Percentiles rank a stretch among this genome's conserved stretches.
These are phyloP conservation scores for Anaspis maculata DNA, from an alignment of 2,888 invertebrate genomes.

Conservation along the genomic window DNA sequence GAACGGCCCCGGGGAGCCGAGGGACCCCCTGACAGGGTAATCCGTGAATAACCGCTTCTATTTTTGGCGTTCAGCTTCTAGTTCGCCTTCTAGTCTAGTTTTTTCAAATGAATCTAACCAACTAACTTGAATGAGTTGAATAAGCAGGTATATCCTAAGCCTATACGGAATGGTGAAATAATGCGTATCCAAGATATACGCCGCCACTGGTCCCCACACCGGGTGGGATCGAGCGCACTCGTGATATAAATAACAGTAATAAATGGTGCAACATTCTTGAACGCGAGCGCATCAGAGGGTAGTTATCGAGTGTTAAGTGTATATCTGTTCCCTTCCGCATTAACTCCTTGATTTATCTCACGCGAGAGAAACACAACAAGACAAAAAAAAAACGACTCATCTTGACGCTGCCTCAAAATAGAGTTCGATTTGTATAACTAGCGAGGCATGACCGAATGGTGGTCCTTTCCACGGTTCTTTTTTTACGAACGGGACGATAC, in stretches of 20 bases:
- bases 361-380: conserved; percentile 1
- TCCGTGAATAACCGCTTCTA: too few relatives aligned
- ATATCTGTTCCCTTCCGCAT: conserved; percentile 29
- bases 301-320: conserved; percentile 32
- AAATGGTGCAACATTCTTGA: conserved; percentile 32
- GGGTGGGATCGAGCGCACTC: conserved; percentile 9
- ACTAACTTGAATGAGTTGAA: too few relatives aligned
- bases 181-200: too few relatives aligned
- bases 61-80: too few relatives aligned
- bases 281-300: conserved; percentile 25
- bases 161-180: too few relatives aligned
- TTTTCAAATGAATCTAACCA: too few relatives aligned
- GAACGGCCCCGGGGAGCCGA: too few relatives aligned
- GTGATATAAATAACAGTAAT: conserved; percentile 33
- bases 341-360: conserved; percentile 26
- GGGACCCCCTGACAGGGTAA: too few relatives aligned
- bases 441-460: conserved; percentile 13
- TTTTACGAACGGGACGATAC: conserved; percentile 1
- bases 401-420: too few relatives aligned
- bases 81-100: too few relatives aligned
- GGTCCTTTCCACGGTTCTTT: conserved; percentile 6
- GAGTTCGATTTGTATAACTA: conserved; percentile 11
- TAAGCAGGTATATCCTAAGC: too few relatives aligned
- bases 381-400: conserved; percentile 3
- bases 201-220: too few relatives aligned